Conservation (phyloP, 64 coral and sea anemone genomes). For the Montipora sp. region DNA sequence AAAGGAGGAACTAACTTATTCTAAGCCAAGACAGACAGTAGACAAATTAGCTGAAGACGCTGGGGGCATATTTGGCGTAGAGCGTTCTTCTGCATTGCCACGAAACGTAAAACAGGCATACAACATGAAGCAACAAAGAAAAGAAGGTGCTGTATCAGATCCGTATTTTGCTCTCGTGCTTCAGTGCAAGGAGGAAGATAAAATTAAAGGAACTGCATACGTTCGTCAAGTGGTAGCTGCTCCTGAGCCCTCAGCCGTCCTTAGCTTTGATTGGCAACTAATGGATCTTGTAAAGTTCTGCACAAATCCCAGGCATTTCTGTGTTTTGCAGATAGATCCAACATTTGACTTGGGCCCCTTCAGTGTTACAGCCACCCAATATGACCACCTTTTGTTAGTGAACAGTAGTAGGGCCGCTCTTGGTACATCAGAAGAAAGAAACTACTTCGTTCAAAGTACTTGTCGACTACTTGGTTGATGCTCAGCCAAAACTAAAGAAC, state of each 20-base stretch:
- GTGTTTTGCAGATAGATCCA: constrained; percentile 33
- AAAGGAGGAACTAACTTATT: too few species aligned
- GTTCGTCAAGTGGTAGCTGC: neutral
- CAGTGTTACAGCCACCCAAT: constrained; percentile 13
- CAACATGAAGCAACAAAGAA: too few species aligned
- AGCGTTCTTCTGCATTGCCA: constrained; percentile 6
- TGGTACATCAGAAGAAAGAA: constrained; percentile 45
- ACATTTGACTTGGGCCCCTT: constrained; percentile 48
- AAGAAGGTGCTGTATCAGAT: too few species aligned
- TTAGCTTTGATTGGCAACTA: too few species aligned
- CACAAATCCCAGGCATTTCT: constrained; percentile 33
- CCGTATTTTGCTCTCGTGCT: too few species aligned
- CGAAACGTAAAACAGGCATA: neutral
- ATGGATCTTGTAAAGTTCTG: neutral
- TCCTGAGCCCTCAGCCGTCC: neutral
- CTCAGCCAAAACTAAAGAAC: constrained; percentile 7
- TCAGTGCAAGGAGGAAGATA: too few species aligned
- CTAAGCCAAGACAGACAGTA: too few species aligned
- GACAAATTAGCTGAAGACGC: neutral
- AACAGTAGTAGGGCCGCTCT: constrained; percentile 32
- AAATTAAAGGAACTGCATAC: too few species aligned
- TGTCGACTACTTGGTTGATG: neutral
- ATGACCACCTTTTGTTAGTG: constrained; percentile 28
- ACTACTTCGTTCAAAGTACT: neutral
- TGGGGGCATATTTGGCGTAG: neutral